These are phyloP conservation scores for Solenopsis invicta DNA, from an alignment of 1,140 invertebrate genomes.

Conservation along the genomic window DNA sequence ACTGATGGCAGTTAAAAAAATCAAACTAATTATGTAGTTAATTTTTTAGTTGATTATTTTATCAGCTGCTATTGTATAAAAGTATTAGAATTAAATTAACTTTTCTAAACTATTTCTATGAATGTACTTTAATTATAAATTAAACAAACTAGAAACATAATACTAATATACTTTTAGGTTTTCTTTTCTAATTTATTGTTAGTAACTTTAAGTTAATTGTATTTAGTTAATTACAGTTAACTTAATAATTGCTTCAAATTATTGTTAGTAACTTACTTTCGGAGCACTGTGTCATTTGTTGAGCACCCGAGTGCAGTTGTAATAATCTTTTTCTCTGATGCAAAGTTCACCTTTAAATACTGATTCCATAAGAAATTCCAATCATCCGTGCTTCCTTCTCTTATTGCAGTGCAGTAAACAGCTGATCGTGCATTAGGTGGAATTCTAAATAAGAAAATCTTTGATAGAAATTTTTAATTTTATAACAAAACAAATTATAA, in stretches of 20 bases:
- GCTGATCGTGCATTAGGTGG: conserved; percentile 84
- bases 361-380: conserved; percentile 88
- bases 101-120: neutral
- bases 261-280: conserved; percentile 83
- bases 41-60: neutral
- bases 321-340: conserved; percentile 89
- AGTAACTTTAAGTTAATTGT: too few relatives aligned
- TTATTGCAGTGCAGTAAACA: conserved; percentile 88
- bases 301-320: conserved; percentile 88
- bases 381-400: conserved; percentile 85
- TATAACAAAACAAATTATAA: neutral
- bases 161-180: neutral
- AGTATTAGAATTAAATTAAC: neutral
- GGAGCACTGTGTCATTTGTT: conserved; percentile 82
- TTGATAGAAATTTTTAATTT: neutral
- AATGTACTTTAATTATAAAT: neutral
- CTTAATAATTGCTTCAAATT: neutral
- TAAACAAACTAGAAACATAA: neutral
- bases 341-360: conserved; percentile 87
- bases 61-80: neutral
- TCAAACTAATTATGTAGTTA: neutral
- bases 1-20: neutral
- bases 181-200: too few relatives aligned
- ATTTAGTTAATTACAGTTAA: too few relatives aligned
- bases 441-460: conserved; percentile 80